Conservation (phyloP, 92 coral and sea anemone species). For the Epizoanthus fatuus region DNA sequence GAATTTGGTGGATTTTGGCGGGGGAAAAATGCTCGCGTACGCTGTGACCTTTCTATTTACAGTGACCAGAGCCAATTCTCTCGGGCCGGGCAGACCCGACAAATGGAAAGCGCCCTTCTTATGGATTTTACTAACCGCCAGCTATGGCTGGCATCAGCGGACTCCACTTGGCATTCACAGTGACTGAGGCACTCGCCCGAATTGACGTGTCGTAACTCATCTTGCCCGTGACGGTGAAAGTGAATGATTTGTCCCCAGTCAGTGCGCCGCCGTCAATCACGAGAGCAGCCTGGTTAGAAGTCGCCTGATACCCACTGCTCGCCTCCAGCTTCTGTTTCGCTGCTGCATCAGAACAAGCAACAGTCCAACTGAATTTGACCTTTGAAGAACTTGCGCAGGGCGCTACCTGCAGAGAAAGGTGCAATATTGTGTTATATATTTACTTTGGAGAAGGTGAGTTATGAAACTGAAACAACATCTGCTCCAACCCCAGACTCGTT, state of each 20-base stretch:
- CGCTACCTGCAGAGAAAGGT: constrained; percentile 34
- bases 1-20: too few relatives aligned
- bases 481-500: too few relatives aligned
- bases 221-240: constrained; percentile 48
- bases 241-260: constrained; percentile 33
- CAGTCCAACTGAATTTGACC: constrained; percentile 50
- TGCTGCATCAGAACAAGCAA: constrained; percentile 41
- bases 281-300: constrained; percentile 36
- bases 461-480: too few relatives aligned
- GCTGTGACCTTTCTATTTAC: too few relatives aligned
- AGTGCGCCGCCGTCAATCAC: constrained; percentile 40
- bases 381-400: constrained; percentile 42
- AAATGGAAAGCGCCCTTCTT: neutral
- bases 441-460: too few relatives aligned
- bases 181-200: constrained; percentile 17
- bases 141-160: constrained; percentile 54
- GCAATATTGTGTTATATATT: too few relatives aligned
- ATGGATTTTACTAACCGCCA: constrained; percentile 48
- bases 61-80: too few relatives aligned
- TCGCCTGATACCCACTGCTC: constrained; percentile 43
- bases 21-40: too few relatives aligned
- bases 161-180: constrained; percentile 43
- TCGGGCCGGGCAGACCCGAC: too few relatives aligned
- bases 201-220: constrained; percentile 51
- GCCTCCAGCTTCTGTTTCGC: constrained; percentile 47